Conservation (phyloP, 2,888 invertebrate genomes). For the Dicyrtomina minuta region DNA sequence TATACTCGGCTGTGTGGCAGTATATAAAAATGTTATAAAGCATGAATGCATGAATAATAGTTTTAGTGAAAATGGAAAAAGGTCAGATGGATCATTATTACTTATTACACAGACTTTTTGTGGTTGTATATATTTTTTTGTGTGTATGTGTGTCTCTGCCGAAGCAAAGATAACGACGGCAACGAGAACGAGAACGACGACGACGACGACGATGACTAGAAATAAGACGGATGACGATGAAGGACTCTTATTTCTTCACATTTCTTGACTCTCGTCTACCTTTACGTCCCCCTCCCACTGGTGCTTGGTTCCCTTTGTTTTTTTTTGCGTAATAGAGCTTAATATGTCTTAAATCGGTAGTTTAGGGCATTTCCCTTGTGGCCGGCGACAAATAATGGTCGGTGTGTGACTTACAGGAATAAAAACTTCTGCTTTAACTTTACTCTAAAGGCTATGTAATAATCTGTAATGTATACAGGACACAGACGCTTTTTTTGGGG, state of each 20-base stretch:
- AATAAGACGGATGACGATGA: conserved; percentile 21
- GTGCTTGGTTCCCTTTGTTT: conserved; percentile 23
- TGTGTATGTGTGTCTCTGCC: neutral
- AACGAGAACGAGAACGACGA: conserved; percentile 1
- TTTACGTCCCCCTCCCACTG: neutral
- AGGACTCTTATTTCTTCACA: conserved; percentile 5
- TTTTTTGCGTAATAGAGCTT: conserved; percentile 33
- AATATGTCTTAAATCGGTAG: conserved; percentile 41
- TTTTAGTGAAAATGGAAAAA: conserved; percentile 23
- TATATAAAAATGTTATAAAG: neutral
- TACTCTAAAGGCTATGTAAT: conserved; percentile 16
- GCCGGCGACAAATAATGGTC: conserved; percentile 43
- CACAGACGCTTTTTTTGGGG: neutral
- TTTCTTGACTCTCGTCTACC: neutral
- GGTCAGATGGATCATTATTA: conserved; percentile 22
- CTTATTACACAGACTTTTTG: conserved; percentile 27
- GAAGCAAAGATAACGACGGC: neutral
- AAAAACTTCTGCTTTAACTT: conserved; percentile 28
- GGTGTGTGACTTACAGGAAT: conserved; percentile 40
- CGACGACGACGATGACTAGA: conserved; percentile 6
- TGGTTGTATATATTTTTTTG: conserved; percentile 14
- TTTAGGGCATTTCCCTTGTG: conserved; percentile 38
- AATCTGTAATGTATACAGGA: conserved; percentile 18
- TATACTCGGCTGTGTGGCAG: neutral
- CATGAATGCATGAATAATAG: conserved; percentile 4